Percentiles rank a stretch among this genome's conserved stretches.
Conservation (phyloP, 2,797 vertebrate genomes). For the Eremophila alpestris region DNA sequence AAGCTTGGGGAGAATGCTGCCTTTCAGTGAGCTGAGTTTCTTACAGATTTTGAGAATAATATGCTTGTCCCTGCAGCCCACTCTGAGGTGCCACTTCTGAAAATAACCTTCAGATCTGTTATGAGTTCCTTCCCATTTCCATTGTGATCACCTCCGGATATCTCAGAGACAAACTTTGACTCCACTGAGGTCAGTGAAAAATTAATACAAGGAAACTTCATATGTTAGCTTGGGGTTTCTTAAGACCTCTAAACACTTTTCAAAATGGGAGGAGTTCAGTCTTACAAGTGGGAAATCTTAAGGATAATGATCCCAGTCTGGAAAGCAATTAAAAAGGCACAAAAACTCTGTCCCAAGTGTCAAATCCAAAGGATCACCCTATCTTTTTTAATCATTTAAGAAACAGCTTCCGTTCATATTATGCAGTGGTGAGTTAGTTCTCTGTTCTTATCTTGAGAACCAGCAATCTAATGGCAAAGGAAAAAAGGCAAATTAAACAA, state of each 20-base stretch:
- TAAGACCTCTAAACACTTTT: neutral
- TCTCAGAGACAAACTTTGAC: neutral
- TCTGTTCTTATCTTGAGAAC: neutral
- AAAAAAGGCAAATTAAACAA: conserved; percentile 50
- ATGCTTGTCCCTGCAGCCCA: neutral
- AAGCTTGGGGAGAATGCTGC: neutral
- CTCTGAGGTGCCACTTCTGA: neutral
- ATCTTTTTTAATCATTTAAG: neutral
- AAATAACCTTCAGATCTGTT: neutral
- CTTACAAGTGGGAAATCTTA: neutral
- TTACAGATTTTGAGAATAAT: neutral
- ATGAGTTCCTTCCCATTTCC: neutral
- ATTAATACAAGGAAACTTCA: neutral
- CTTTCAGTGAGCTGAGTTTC: neutral
- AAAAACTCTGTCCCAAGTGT: neutral
- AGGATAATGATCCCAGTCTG: neutral
- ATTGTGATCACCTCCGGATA: neutral
- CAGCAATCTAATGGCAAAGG: conserved; percentile 6
- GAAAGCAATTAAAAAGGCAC: neutral
- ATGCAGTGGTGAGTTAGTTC: neutral
- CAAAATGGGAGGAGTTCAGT: neutral
- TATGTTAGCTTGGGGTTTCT: neutral
- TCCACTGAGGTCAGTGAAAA: neutral
- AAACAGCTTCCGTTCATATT: neutral
- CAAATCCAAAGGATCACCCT: neutral